Evolutionary conservation across 1,140 invertebrate genomes (phyloP), one percentile per base, ranked within the genome.

Genomic region (Bicyclus anynana): DNA sequence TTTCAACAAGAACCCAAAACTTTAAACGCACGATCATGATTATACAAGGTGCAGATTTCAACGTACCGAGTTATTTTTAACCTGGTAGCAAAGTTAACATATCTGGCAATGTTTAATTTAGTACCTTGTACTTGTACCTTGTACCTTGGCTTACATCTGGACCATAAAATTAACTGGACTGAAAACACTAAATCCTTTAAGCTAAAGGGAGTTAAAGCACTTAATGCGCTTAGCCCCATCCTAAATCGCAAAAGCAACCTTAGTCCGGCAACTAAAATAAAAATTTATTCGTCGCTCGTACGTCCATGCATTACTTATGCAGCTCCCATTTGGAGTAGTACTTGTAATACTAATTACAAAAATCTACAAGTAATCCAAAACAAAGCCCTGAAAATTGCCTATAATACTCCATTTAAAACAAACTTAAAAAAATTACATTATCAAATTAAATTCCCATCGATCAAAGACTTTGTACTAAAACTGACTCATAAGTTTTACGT

Each of bases 291-390:
- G 12, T 20, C 17, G 1, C 33, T 38, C 12, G 33, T 51, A 0
- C 14, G 33, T 3, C 33, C 49, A n/a, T 38, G 33, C 33, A 21
- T 51, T n/a, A 51, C 17, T 0, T 51, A 51, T 12, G 33, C 49
- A 9, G 29, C 26, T n/a, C 33, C 33, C 10, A 33, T 51, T 7
- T 51, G 49, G 29, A 37, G 33, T 38, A 51, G 33, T 12, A 51
- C 33, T n/a, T 37, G 6, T n/a, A 7, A 13, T 2, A 38, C 49
- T 20, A 50, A 50, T 35, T 35, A n/a, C 12, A 17, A 33, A 18
- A 33, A 16, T 10, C 17, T 50, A 35, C 27, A 35, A 35, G 16
- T 35, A 14, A 35, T 50, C 7, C 48, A 35, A 50, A 50, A 50
- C 6, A 50, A 35, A 35, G 27, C 16, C 14, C 3, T 40, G 2